phyloP scores from a whole-genome alignment of 2,888 invertebrate genomes.

The Erannis defoliaria region DNA sequence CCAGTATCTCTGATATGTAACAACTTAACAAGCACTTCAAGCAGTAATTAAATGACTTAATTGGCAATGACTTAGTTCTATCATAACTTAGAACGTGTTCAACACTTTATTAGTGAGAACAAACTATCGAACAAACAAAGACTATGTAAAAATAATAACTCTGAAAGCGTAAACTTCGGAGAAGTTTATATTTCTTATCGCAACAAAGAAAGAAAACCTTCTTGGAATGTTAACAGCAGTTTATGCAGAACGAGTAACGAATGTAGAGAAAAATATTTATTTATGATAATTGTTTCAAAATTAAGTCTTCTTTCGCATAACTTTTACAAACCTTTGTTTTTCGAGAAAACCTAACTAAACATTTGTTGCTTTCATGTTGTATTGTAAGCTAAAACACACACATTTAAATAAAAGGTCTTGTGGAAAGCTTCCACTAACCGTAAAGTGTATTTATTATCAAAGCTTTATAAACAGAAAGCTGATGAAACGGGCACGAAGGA shows the following conservation, averaged over 20 bases:
- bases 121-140: background rate
- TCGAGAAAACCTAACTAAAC: background rate
- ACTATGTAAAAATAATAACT: slow-evolving; percentile 18
- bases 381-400: too few species aligned
- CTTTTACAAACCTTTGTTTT: slow-evolving; percentile 2
- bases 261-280: slow-evolving; percentile 9
- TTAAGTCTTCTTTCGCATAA: background rate
- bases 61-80: slow-evolving; percentile 23
- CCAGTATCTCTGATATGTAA: slow-evolving; percentile 21
- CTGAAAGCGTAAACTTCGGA: slow-evolving; percentile 3
- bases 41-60: slow-evolving; percentile 34
- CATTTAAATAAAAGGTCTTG: too few species aligned
- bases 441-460: too few species aligned
- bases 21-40: slow-evolving; percentile 24
- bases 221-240: slow-evolving; percentile 6
- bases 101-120: slow-evolving; percentile 11
- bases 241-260: slow-evolving; percentile 9
- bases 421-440: too few species aligned
- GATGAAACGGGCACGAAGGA: too few species aligned
- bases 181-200: slow-evolving; percentile 20
- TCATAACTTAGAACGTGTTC: slow-evolving; percentile 16
- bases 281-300: slow-evolving; percentile 11
- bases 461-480: too few species aligned
- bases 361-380: too few species aligned
- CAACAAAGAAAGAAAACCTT: slow-evolving; percentile 15